Percentiles rank a stretch among this genome's conserved stretches.
Evolutionary conservation across 2,888 invertebrate species (phyloP).

Genomic region (Zeuzera pyrina): DNA sequence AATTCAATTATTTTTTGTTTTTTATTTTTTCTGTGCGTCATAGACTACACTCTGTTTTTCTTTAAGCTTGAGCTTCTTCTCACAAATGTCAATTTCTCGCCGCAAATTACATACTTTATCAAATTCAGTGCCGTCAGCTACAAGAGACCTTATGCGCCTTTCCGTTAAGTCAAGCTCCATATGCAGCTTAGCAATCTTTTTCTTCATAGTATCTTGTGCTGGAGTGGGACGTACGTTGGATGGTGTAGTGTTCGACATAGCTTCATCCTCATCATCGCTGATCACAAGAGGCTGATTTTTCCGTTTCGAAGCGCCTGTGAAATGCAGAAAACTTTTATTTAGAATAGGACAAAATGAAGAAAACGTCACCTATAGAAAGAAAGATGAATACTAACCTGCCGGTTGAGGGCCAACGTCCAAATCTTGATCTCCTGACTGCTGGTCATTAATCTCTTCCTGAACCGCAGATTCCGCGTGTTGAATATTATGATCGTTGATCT

Average conservation of each 20-base stretch:
- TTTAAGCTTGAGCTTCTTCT: slow-evolving; percentile 15
- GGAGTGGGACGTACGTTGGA: slow-evolving; percentile 13
- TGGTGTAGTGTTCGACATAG: slow-evolving; percentile 7
- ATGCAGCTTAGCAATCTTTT: slow-evolving; percentile 14
- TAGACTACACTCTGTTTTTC: no score
- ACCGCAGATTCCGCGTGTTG: slow-evolving; percentile 3
- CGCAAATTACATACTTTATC: slow-evolving; percentile 13
- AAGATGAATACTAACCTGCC: slow-evolving; percentile 3
- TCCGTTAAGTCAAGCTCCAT: slow-evolving; percentile 14
- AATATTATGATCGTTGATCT: slow-evolving; percentile 5
- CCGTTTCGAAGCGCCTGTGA: slow-evolving; percentile 3
- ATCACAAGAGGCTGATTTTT: slow-evolving; percentile 4
- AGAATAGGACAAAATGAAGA: slow-evolving; percentile 2
- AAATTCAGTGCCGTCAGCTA: slow-evolving; percentile 12
- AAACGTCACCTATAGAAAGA: slow-evolving; percentile 2
- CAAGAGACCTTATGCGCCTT: slow-evolving; percentile 13
- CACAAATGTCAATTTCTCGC: slow-evolving; percentile 15
- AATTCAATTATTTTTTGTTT: no score
- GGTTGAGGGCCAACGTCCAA: slow-evolving; percentile 3
- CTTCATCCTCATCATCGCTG: slow-evolving; percentile 4
- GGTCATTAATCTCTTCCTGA: slow-evolving; percentile 3
- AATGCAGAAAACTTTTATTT: slow-evolving; percentile 2
- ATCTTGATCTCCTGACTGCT: slow-evolving; percentile 3
- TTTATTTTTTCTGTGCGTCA: no score
- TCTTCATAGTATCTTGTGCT: slow-evolving; percentile 13